Evolutionary conservation across 2,113 vertebrate species (phyloP).

Genomic region (Vanacampus margaritifer): DNA sequence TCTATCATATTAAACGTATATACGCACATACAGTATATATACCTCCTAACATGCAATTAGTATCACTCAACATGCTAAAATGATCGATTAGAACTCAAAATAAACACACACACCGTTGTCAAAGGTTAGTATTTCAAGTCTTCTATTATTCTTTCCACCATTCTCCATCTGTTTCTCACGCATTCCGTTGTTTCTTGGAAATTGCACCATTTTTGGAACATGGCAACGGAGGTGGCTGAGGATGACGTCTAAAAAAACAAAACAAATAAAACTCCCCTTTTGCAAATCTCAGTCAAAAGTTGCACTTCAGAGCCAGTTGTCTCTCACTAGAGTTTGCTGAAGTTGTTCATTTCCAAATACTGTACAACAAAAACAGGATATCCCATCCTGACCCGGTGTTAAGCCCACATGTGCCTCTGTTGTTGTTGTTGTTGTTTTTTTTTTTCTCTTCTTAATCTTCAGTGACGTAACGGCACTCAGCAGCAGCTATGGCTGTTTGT

Average conservation of each 20-base stretch:
- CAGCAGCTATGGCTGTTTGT: slow-evolving; percentile 55
- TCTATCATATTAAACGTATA: no score
- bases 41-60: slow-evolving; percentile 8
- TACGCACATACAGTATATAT: no score
- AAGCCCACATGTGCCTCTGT: slow-evolving; percentile 30
- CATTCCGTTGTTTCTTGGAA: slow-evolving; percentile 49
- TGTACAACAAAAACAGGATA: slow-evolving; percentile 63
- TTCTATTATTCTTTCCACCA: slow-evolving; percentile 48
- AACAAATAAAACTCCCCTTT: slow-evolving; percentile 8
- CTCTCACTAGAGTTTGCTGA: slow-evolving; percentile 1
- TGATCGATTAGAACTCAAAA: background rate
- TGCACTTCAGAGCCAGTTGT: slow-evolving; percentile 18
- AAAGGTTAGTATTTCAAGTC: slow-evolving; percentile 19
- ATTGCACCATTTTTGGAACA: slow-evolving; percentile 51
- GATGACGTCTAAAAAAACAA: slow-evolving; percentile 22
- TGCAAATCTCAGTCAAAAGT: slow-evolving; percentile 25
- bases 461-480: slow-evolving; percentile 57
- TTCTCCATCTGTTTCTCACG: slow-evolving; percentile 32
- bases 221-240: slow-evolving; percentile 26
- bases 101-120: slow-evolving; percentile 16
- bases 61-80: slow-evolving; percentile 4
- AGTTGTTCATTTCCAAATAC: slow-evolving; percentile 18
- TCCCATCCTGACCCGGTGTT: slow-evolving; percentile 32
- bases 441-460: slow-evolving; percentile 1
- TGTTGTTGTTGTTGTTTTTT: slow-evolving; percentile 19